Evolutionary conservation across 2,113 vertebrate genomes (phyloP).

Genomic region (Mixornis gularis): DNA sequence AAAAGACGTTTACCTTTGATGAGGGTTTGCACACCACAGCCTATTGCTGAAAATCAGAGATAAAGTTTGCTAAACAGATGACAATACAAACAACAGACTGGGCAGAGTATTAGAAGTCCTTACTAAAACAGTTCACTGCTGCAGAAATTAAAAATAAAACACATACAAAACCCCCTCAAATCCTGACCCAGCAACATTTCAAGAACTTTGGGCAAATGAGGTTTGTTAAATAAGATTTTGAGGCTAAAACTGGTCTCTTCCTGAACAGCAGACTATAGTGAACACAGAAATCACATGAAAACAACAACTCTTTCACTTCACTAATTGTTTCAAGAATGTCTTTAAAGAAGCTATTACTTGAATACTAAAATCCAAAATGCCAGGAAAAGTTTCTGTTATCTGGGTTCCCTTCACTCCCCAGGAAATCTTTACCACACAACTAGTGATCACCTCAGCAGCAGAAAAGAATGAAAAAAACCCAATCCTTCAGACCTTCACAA

Average conservation of each 20-base stretch:
- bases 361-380: neutral
- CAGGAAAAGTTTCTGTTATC: neutral
- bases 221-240: neutral
- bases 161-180: neutral
- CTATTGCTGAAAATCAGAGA: conserved; percentile 12
- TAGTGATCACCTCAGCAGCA: neutral
- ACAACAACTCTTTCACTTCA: neutral
- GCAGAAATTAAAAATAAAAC: neutral
- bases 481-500: neutral
- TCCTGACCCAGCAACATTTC: neutral
- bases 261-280: neutral
- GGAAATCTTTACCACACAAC: neutral
- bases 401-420: neutral
- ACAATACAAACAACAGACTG: neutral
- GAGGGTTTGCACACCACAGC: neutral
- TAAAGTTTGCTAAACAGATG: conserved; percentile 5
- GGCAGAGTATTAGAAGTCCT: neutral
- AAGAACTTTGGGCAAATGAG: neutral
- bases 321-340: neutral
- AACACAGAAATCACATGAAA: neutral
- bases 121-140: neutral
- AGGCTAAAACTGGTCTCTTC: neutral
- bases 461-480: neutral
- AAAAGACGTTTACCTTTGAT: conserved; percentile 8
- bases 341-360: neutral